Conservation (phyloP, 2,113 vertebrate genomes). For the Odocoileus hemionus region DNA sequence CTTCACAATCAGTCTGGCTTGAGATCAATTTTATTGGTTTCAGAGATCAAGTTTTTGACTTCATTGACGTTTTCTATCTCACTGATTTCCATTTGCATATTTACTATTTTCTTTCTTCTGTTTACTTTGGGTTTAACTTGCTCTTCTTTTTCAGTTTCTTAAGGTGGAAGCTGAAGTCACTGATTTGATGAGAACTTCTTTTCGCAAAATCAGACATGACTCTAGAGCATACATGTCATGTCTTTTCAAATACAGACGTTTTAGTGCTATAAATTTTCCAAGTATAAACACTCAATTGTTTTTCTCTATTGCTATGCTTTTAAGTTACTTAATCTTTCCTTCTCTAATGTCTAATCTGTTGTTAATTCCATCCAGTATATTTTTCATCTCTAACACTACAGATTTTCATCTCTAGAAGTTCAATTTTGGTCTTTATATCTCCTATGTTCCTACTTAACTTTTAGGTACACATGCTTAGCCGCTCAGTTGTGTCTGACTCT, state of each 20-base stretch:
- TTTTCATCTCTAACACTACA: background rate
- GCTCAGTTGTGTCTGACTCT: background rate
- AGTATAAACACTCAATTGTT: background rate
- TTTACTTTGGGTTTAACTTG: background rate
- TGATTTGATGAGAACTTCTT: background rate
- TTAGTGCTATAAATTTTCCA: background rate
- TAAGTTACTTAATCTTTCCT: background rate
- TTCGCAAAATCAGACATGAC: background rate
- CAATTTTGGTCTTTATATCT: background rate
- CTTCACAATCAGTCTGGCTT: background rate
- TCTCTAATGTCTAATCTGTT: background rate
- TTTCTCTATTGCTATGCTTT: background rate
- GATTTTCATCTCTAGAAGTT: background rate
- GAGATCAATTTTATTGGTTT: background rate
- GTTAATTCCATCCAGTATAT: background rate
- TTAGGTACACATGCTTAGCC: background rate
- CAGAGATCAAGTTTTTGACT: background rate
- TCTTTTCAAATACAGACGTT: background rate
- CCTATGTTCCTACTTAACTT: background rate
- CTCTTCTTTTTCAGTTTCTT: background rate
- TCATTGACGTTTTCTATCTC: background rate
- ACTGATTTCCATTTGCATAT: background rate
- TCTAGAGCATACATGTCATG: background rate
- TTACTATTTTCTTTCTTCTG: background rate
- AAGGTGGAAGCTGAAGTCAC: background rate